A percentile compares a stretch with the other conserved stretches of the same genome.
phyloP scores from a whole-genome alignment of 1,140 invertebrate genomes.

The Spodoptera frugiperda region DNA sequence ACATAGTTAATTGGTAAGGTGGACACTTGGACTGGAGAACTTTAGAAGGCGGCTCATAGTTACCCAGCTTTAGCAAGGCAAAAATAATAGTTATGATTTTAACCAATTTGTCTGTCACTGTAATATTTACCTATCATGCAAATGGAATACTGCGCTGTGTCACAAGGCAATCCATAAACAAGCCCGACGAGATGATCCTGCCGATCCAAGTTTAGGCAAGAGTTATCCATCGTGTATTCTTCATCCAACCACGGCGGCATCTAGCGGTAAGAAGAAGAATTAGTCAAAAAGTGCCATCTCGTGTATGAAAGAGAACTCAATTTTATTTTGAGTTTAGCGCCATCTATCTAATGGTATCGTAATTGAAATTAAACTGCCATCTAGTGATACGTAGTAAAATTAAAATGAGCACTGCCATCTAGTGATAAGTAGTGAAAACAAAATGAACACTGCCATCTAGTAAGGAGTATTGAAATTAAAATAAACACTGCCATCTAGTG shows the following conservation, averaged over 20 bases:
- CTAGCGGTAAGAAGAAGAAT: constrained; percentile 49
- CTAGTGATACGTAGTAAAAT: background rate
- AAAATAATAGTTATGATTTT: too few relatives aligned
- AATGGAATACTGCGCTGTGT: constrained; percentile 77
- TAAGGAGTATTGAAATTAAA: background rate
- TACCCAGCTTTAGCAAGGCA: too few relatives aligned
- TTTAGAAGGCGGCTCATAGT: too few relatives aligned
- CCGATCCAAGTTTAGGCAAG: constrained; percentile 83
- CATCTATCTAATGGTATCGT: background rate
- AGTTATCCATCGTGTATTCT: constrained; percentile 66
- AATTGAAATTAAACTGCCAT: background rate
- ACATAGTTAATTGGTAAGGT: too few relatives aligned
- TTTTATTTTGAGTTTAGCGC: background rate
- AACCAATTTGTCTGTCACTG: too few relatives aligned
- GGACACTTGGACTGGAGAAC: too few relatives aligned
- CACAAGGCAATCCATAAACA: constrained; percentile 78
- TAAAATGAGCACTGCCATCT: background rate
- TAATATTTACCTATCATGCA: constrained; percentile 76
- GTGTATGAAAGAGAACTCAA: too few relatives aligned
- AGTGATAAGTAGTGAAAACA: background rate
- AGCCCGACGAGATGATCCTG: constrained; percentile 77
- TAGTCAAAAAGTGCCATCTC: background rate
- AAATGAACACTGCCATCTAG: too few relatives aligned
- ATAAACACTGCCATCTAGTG: too few relatives aligned
- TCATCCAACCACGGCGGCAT: constrained; percentile 77